Conservation (phyloP, 2,113 vertebrate genomes). For the Anas platyrhynchos region DNA sequence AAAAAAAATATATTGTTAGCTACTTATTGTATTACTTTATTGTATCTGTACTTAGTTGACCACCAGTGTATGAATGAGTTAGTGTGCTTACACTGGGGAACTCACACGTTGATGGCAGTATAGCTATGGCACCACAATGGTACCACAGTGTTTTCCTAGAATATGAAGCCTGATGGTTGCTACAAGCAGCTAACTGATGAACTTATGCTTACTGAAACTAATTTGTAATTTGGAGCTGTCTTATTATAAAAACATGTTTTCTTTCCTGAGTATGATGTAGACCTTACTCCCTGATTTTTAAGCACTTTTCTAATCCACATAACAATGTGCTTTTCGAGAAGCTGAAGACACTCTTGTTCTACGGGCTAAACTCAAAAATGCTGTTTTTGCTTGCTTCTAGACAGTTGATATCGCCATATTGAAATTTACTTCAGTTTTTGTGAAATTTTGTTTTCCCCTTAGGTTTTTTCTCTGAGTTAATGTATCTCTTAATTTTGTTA, state of each 20-base stretch:
- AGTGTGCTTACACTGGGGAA: not conserved
- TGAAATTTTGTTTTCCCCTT: not conserved
- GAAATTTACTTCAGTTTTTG: not conserved
- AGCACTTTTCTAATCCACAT: not conserved
- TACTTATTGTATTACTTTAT: not conserved
- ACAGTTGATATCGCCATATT: not conserved
- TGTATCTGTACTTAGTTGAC: not conserved
- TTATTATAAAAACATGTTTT: not conserved
- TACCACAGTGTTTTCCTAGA: not conserved
- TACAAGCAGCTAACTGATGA: not conserved
- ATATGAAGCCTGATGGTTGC: not conserved
- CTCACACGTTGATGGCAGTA: not conserved
- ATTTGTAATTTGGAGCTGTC: not conserved
- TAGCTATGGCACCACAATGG: not conserved
- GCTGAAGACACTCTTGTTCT: not conserved
- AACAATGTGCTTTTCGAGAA: not conserved
- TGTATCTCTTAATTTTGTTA: not conserved
- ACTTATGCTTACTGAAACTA: not conserved
- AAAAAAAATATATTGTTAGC: not conserved
- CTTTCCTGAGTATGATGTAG: not conserved
- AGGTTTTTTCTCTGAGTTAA: not conserved
- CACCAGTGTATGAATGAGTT: not conserved
- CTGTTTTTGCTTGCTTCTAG: not conserved
- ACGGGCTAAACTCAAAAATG: not conserved
- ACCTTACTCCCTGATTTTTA: not conserved